A percentile compares a stretch with the other conserved stretches of the same genome.
These are phyloP conservation scores for Drosophila subobscura DNA, from an alignment of 1,140 invertebrate genomes.

Conservation along the genomic window DNA sequence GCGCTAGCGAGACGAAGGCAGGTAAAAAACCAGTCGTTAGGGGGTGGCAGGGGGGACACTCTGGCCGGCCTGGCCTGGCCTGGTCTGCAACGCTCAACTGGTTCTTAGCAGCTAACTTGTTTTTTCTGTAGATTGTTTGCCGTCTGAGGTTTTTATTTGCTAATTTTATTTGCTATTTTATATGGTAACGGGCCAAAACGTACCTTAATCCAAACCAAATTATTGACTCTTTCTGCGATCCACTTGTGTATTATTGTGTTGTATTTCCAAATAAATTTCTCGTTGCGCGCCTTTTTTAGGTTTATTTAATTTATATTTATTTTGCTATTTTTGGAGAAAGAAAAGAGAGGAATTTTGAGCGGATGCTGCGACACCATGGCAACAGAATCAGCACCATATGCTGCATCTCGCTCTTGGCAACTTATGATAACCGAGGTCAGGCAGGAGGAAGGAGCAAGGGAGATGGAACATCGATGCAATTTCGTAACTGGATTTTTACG, in stretches of 20 bases:
- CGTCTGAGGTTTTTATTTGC: constrained; percentile 44
- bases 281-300: too few species aligned
- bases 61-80: constrained; percentile 26
- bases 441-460: constrained; percentile 16
- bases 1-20: constrained; percentile 15
- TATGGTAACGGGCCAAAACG: constrained; percentile 21
- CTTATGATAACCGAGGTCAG: constrained; percentile 43
- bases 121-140: constrained; percentile 55
- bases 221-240: constrained; percentile 20
- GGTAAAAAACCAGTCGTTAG: constrained; percentile 52
- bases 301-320: too few species aligned
- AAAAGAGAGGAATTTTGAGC: too few species aligned
- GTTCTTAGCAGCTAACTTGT: constrained; percentile 77
- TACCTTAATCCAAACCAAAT: constrained; percentile 30
- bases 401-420: constrained; percentile 4
- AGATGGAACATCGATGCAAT: constrained; percentile 17
- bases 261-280: too few species aligned
- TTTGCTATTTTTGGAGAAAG: too few species aligned
- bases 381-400: constrained; percentile 30
- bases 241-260: too few species aligned
- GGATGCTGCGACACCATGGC: constrained; percentile 18
- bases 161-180: constrained; percentile 46
- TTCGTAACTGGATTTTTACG: constrained; percentile 2
- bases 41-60: constrained; percentile 26
- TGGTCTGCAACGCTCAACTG: constrained; percentile 62